phyloP scores from a whole-genome alignment of 2,797 vertebrate species.

The Syngnathus rostellatus region DNA sequence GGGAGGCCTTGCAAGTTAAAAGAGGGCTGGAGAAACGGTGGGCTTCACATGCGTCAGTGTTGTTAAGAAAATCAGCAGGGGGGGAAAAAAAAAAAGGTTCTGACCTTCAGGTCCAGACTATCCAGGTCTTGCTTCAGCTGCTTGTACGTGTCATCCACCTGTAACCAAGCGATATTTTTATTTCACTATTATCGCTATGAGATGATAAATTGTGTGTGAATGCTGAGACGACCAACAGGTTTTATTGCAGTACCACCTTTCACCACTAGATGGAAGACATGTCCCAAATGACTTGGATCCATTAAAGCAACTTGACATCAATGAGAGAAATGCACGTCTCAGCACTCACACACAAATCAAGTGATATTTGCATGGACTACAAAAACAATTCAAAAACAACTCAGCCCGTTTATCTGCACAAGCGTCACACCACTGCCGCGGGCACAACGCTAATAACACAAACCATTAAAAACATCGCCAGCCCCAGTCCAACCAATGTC shows the following conservation, averaged over 20 bases:
- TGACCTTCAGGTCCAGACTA: constrained; percentile 93
- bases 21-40: background rate
- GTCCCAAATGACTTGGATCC: background rate
- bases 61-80: background rate
- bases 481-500: background rate
- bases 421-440: constrained; percentile 18
- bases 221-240: background rate
- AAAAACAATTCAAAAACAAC: background rate
- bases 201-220: background rate
- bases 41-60: background rate
- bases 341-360: background rate
- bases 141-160: constrained; percentile 90
- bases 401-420: constrained; percentile 1
- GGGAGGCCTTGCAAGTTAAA: background rate
- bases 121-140: constrained; percentile 95
- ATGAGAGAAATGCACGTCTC: background rate
- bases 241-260: too few relatives aligned
- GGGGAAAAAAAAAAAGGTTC: constrained; percentile 8
- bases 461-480: background rate
- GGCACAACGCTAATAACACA: background rate
- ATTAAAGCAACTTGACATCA: background rate
- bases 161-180: constrained; percentile 14
- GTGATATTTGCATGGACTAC: background rate
- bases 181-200: background rate
- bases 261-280: background rate